phyloP scores from a whole-genome alignment of 2,113 vertebrate genomes.

The Plestiodon gilberti region DNA sequence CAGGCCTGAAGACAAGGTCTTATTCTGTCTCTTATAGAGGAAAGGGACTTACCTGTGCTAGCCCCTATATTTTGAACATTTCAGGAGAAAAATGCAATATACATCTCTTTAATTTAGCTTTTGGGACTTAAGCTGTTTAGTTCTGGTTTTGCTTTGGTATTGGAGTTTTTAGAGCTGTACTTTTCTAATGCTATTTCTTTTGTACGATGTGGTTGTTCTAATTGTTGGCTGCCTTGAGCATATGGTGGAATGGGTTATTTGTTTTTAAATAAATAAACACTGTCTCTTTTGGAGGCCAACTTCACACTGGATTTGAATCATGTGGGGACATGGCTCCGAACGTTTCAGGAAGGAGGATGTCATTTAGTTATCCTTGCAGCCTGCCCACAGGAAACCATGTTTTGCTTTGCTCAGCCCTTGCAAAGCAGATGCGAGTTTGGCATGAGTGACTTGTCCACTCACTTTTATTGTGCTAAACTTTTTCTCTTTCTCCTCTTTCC shows the following conservation, averaged over 20 bases:
- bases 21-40: neutral
- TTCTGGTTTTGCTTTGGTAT: neutral
- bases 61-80: neutral
- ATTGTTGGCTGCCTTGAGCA: neutral
- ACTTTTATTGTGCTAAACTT: neutral
- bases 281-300: neutral
- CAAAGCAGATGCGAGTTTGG: neutral
- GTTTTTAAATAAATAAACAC: neutral
- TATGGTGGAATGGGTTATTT: neutral
- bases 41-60: neutral
- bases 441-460: neutral
- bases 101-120: neutral
- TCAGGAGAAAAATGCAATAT: neutral
- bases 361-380: neutral
- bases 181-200: neutral
- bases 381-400: neutral
- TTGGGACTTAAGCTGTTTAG: neutral
- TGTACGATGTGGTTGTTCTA: neutral
- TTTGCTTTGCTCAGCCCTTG: neutral
- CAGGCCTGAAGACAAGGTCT: no score
- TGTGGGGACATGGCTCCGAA: neutral
- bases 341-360: neutral
- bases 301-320: neutral
- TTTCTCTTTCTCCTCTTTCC: rapidly evolving
- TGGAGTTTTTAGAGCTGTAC: neutral